Evolutionary conservation across 2,888 invertebrate species (phyloP), one percentile per base, ranked within the genome.

Genomic region (Pristionchus exspectatus): DNA sequence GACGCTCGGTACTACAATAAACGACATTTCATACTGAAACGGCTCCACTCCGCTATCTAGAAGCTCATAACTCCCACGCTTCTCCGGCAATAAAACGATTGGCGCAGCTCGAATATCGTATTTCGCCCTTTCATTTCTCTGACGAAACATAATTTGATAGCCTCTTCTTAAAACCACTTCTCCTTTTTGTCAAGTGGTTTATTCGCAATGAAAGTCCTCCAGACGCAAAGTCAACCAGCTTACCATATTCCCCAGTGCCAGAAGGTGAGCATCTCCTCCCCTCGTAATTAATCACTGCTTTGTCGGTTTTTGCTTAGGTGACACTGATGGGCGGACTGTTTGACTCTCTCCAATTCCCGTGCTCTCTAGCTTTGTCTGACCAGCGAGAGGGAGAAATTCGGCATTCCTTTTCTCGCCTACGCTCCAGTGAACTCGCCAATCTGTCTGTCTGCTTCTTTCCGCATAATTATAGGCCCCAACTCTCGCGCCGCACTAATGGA

Each of bases 251-350:
- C 74, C 21, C 54, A 0, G 2, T 21, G 33, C 81, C 81, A 81
- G 54, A 81, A 3, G 81, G 81, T 54, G 81, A 2, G 3, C 50
- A 2, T 27, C 50, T 16, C 50, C 21, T 27, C 44, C 44, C 44
- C 44, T 27, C 24, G 27, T n/a, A 81, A 81, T 81, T 81, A 81
- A 81, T 81, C 81, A 81, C 18, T 81, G 50, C 14, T 50, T 50
- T 50, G 81, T 81, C 81, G 44, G 44, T 77, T 74, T 16, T 74
- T 38, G 44, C 30, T 30, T 24, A 14, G 12, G 24, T 69, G 27
- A 69, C 69, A 27, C 30, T 27, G 9, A 66, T 27, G 27, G 9
- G 1, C 27, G 24, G 66, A 30, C 69, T 69, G 14, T 69, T 30
- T 30, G 69, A 9, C 30, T 69, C 24, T 69, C 69, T 30, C 14